Base-by-base conservation (phyloP, 2,888 invertebrate species). In the Scelioninae gen. 2 region DNA sequence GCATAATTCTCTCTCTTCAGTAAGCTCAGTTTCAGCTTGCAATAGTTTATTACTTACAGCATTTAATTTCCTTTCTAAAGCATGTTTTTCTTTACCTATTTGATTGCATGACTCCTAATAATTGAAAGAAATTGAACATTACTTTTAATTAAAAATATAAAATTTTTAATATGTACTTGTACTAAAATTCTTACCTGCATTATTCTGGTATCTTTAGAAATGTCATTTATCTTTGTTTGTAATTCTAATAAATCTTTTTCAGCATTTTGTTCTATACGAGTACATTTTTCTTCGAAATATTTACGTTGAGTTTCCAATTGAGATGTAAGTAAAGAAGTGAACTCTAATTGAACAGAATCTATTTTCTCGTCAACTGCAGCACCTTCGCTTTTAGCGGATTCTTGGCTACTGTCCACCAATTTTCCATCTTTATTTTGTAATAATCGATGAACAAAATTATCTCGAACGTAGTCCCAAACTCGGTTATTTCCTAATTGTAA, bases 391-490 rank as follows among this genome's bases (percentile, higher is more conserved):
- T 86, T 86, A 2, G 80, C 79, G 2, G 83, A 78, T 48, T 85
- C 83, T 15, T 81, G 82, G 0, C 92, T 89, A 18, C 71, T 74
- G 10, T 94, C 92, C 10, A 99, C 97, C 81, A 98, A 89, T 87
- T 98, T 98, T 16, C 98, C 98, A 88, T 98, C 98, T 88, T 98
- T 97, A 87, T 96, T 98, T 88, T 98, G 98, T 16, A 99, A 91
- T 35, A 99, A 88, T 10, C 99, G 91, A 87, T 97, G 97, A 6
- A 97, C 97, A 87, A 96, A 97, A 86, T 96, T 96, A 87, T 97
- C 97, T 78, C 98, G 98, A 57, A 97, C 98, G 85, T 99, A 99
- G 85, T 99, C 99, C 99, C 99, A 99, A 0, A 99, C 99, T 53
- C 97, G 89, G 83, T 97, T 96, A 45, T 96, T 96, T 0, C 97